Percentiles rank a stretch among this genome's conserved stretches.
Conservation (phyloP, 2,888 invertebrate genomes). For the Cataglyphis cursor region DNA sequence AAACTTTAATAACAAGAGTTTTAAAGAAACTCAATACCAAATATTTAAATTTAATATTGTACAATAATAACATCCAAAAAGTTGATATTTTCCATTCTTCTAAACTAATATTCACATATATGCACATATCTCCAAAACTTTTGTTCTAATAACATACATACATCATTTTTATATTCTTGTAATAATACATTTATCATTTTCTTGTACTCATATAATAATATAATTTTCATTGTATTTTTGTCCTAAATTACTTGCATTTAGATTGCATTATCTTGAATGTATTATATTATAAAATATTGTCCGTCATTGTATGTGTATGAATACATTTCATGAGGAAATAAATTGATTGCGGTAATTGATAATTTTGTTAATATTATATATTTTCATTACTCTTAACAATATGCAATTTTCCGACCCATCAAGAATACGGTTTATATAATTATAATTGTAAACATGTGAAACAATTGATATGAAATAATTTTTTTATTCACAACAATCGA, state of each 20-base stretch:
- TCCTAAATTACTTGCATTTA: background rate
- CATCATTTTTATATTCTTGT: background rate
- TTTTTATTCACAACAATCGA: background rate
- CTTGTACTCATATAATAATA: background rate
- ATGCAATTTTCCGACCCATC: conserved; percentile 10
- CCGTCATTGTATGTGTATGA: background rate
- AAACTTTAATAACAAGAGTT: background rate
- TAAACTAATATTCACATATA: background rate
- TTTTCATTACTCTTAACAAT: conserved; percentile 39
- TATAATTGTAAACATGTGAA: conserved; percentile 17
- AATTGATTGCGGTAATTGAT: conserved; percentile 43
- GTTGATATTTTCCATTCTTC: background rate
- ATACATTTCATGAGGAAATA: conserved; percentile 14
- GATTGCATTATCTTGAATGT: conserved; percentile 1
- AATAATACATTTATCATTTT: background rate
- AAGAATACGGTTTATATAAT: conserved; percentile 19
- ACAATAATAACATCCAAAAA: background rate
- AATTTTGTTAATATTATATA: conserved; percentile 18
- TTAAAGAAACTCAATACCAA: background rate
- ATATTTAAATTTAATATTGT: conserved; percentile 6
- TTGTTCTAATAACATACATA: background rate
- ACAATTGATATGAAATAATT: background rate
- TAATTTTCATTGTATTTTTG: conserved; percentile 9
- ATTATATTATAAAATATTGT: conserved; percentile 33
- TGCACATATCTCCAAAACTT: background rate